A percentile compares a stretch with the other conserved stretches of the same genome.
Evolutionary conservation across 1,140 invertebrate species (phyloP).

Genomic region (Helicoverpa zea): DNA sequence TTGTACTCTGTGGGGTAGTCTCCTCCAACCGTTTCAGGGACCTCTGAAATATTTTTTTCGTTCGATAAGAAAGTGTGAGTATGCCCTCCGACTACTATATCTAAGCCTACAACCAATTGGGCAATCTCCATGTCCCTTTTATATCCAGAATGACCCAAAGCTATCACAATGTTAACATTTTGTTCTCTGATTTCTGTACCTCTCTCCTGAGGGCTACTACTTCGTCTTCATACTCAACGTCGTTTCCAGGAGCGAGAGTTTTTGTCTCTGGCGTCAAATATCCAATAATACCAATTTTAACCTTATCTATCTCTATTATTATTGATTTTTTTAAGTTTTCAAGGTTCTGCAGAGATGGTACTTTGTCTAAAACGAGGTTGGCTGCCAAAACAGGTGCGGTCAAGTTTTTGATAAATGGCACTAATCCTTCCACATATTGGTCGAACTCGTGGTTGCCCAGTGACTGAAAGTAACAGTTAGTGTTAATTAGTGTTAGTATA

Average conservation of each 20-base stretch:
- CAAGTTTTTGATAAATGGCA: slow-evolving; percentile 91
- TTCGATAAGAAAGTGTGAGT: no score
- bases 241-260: slow-evolving; percentile 88
- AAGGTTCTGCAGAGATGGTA: slow-evolving; percentile 87
- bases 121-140: no score
- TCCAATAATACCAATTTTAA: slow-evolving; percentile 95
- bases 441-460: slow-evolving; percentile 98
- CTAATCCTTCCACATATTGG: slow-evolving; percentile 90
- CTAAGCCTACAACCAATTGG: no score
- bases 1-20: no score
- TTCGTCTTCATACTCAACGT: slow-evolving; percentile 92
- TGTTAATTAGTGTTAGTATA: neutral
- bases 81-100: no score
- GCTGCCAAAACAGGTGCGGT: slow-evolving; percentile 91
- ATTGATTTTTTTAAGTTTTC: slow-evolving; percentile 88
- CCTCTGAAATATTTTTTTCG: no score
- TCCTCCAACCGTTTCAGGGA: no score
- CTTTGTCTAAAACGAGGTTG: slow-evolving; percentile 91
- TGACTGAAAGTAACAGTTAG: slow-evolving; percentile 55
- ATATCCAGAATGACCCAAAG: no score
- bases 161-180: no score
- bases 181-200: no score
- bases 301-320: slow-evolving; percentile 88
- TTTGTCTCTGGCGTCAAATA: slow-evolving; percentile 95
- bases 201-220: no score